Evolutionary conservation across 2,113 vertebrate species (phyloP).

Genomic region (Tragelaphus strepsiceros): DNA sequence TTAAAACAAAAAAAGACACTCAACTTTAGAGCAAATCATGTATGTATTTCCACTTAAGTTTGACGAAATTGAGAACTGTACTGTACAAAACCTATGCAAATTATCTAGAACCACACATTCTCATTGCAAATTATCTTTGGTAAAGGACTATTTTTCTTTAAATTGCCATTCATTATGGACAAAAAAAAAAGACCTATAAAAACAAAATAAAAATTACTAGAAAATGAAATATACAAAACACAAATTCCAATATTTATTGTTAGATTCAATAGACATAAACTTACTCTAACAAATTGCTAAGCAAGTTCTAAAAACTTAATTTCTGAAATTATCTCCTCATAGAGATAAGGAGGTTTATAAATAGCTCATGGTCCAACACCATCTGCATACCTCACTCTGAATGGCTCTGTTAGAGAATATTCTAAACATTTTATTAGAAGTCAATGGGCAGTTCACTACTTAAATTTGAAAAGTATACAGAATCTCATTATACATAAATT

Average conservation of each 20-base stretch:
- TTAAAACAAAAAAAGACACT: background rate
- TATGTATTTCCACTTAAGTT: background rate
- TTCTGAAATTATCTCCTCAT: background rate
- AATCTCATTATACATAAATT: background rate
- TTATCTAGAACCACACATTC: background rate
- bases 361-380: background rate
- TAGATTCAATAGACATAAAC: background rate
- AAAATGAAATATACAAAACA: conserved; percentile 16
- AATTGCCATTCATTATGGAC: background rate
- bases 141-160: background rate
- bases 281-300: background rate
- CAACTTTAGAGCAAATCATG: background rate
- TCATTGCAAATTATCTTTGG: background rate
- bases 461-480: background rate
- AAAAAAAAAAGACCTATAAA: background rate
- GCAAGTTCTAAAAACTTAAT: background rate
- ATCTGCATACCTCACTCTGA: background rate
- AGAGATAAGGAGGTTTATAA: background rate
- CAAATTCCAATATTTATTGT: background rate
- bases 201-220: background rate
- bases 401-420: background rate
- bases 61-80: background rate
- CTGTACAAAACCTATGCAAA: background rate
- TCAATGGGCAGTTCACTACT: background rate
- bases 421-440: background rate